Evolutionary conservation across 1,140 invertebrate species (phyloP).

Genomic region (Drosophila melanica): DNA sequence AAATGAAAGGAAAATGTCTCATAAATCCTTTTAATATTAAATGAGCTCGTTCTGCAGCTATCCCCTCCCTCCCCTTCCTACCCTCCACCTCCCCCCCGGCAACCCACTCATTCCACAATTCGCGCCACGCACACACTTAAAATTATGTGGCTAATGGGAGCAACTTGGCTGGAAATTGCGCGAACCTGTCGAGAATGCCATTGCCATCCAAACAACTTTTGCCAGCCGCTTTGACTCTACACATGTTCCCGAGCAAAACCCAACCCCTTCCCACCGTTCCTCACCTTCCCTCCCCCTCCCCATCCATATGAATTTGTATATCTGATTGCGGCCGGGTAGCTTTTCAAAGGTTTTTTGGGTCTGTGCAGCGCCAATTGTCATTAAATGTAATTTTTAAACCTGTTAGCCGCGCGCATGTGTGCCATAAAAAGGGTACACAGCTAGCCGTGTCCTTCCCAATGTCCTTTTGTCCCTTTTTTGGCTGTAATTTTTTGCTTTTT

Average conservation of each 20-base stretch:
- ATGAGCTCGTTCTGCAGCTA: constrained; percentile 66
- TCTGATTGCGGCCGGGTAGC: constrained; percentile 41
- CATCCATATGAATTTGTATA: constrained; percentile 39
- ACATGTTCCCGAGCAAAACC: constrained; percentile 51
- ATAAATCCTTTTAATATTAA: constrained; percentile 83
- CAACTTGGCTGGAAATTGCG: constrained; percentile 80
- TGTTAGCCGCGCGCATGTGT: constrained; percentile 73
- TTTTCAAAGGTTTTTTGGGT: constrained; percentile 18
- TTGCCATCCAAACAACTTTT: constrained; percentile 52
- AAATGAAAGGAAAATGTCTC: constrained; percentile 82
- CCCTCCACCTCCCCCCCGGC: no score
- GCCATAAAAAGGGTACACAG: constrained; percentile 68
- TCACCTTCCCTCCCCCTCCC: background rate
- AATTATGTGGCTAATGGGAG: constrained; percentile 82
- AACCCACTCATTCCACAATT: constrained; percentile 10
- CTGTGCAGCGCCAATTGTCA: constrained; percentile 68
- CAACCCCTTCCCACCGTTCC: no score
- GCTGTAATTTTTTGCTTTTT: constrained; percentile 34
- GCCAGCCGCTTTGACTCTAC: constrained; percentile 36
- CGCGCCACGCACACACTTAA: constrained; percentile 77
- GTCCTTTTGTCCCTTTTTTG: constrained; percentile 34
- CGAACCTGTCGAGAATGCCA: constrained; percentile 58
- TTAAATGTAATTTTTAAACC: constrained; percentile 83
- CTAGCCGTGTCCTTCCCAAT: constrained; percentile 4
- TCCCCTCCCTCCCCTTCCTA: background rate